These are phyloP conservation scores for Zaprionus gabonicus DNA, from an alignment of 1,140 invertebrate species.

Conservation along the genomic window DNA sequence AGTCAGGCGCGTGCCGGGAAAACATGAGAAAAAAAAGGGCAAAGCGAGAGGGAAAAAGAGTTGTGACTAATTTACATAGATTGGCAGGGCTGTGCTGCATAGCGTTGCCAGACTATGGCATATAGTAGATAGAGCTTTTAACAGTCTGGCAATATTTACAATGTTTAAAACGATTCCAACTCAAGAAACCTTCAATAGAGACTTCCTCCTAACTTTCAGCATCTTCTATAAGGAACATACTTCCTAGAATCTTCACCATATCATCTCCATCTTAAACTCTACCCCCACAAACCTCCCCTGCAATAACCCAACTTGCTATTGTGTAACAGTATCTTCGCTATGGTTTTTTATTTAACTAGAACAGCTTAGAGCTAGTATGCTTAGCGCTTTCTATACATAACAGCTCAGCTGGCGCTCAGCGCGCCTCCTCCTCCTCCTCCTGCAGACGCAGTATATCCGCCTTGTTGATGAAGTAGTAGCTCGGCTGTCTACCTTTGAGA, in stretches of 20 bases:
- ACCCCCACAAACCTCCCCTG: neutral
- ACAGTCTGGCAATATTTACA: neutral
- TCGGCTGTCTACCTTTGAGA: slow-evolving; percentile 93
- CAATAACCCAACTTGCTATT: neutral
- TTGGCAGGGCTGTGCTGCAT: neutral
- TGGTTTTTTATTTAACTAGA: slow-evolving; percentile 62
- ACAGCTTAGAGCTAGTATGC: slow-evolving; percentile 49
- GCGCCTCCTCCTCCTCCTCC: slow-evolving; percentile 89
- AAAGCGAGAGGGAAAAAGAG: neutral
- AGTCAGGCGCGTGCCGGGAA: neutral
- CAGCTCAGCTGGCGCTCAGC: slow-evolving; percentile 59
- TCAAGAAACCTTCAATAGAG: too few species aligned
- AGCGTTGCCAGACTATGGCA: neutral
- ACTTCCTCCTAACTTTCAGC: too few species aligned
- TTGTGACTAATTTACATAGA: neutral
- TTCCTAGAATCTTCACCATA: too few species aligned
- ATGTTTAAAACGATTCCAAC: too few species aligned
- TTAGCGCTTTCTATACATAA: slow-evolving; percentile 22
- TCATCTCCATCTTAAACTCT: neutral
- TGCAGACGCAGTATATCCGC: slow-evolving; percentile 93
- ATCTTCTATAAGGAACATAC: too few species aligned
- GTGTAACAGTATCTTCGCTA: slow-evolving; percentile 11
- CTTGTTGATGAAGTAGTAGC: slow-evolving; percentile 97
- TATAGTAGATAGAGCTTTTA: neutral
- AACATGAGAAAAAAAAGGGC: neutral